A percentile compares a stretch with the other conserved stretches of the same genome.
Evolutionary conservation across 2,888 invertebrate genomes (phyloP).

Genomic region (Mamestra brassicae): DNA sequence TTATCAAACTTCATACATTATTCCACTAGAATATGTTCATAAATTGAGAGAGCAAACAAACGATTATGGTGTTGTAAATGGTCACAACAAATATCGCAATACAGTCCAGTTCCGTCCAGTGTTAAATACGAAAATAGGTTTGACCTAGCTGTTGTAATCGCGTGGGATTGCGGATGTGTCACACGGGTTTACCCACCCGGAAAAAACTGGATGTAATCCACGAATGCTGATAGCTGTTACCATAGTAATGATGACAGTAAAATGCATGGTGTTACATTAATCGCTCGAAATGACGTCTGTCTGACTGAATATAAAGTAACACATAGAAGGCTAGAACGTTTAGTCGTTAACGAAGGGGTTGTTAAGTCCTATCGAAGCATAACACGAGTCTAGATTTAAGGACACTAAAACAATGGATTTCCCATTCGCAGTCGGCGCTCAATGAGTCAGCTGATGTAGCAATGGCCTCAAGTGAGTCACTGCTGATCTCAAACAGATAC

Average conservation of each 20-base stretch:
- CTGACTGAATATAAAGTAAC: constrained; percentile 18
- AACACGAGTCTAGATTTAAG: constrained; percentile 71
- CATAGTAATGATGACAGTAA: constrained; percentile 59
- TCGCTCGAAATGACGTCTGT: constrained; percentile 11
- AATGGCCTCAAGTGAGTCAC: constrained; percentile 85
- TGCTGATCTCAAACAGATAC: constrained; percentile 79
- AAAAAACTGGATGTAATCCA: constrained; percentile 74
- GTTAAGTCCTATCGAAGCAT: constrained; percentile 35
- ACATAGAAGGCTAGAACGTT: constrained; percentile 13
- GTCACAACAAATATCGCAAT: constrained; percentile 68
- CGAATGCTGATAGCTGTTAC: constrained; percentile 65
- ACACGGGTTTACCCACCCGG: constrained; percentile 82
- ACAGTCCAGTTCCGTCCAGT: constrained; percentile 73
- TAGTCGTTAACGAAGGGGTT: constrained; percentile 27
- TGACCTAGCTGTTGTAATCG: constrained; percentile 80
- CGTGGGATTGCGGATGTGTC: constrained; percentile 83
- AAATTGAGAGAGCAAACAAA: constrained; percentile 52
- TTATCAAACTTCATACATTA: constrained; percentile 7
- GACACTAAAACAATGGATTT: constrained; percentile 85
- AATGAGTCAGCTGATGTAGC: constrained; percentile 89
- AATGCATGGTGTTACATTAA: constrained; percentile 31
- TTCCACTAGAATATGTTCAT: constrained; percentile 26
- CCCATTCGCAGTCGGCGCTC: constrained; percentile 81
- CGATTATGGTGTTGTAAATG: constrained; percentile 64
- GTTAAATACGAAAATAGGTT: constrained; percentile 82